Conservation (phyloP, 92 coral and sea anemone genomes). For the Meandrina meandrites region DNA sequence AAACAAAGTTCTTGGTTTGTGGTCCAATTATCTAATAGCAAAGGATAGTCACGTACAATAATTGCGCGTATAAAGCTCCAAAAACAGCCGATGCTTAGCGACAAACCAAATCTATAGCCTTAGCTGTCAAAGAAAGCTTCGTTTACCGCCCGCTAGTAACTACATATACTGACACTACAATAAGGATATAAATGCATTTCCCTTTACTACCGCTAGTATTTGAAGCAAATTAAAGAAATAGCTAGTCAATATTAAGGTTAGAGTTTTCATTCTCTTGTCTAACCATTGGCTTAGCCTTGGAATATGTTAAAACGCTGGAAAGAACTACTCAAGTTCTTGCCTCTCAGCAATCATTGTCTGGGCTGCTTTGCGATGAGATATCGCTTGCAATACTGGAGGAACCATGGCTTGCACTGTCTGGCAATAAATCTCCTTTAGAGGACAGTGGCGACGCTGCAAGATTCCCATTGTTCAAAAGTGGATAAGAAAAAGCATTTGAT, state of each 20-base stretch:
- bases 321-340: not conserved
- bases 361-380: conserved; percentile 41
- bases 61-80: not conserved
- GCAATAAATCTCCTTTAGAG: conserved; percentile 32
- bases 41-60: not conserved
- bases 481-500: conserved; percentile 50
- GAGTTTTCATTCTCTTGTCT: conserved; percentile 6
- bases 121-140: not conserved
- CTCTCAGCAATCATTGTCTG: conserved; percentile 27
- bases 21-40: not conserved
- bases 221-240: not conserved
- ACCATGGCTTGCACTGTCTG: conserved; percentile 43
- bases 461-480: conserved; percentile 50
- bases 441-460: conserved; percentile 31
- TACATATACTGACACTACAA: not conserved
- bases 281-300: conserved; percentile 19
- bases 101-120: not conserved
- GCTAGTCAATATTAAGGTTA: conserved; percentile 13
- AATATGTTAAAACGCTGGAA: not conserved
- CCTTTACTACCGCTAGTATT: not conserved
- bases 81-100: not conserved
- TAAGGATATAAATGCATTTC: conserved; percentile 6
- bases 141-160: not conserved
- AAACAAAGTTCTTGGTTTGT: not conserved
- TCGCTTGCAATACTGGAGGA: conserved; percentile 39